Evolutionary conservation across 2,797 vertebrate genomes (phyloP), one percentile per base, ranked within the genome.

Genomic region (Etheostoma perlongum): DNA sequence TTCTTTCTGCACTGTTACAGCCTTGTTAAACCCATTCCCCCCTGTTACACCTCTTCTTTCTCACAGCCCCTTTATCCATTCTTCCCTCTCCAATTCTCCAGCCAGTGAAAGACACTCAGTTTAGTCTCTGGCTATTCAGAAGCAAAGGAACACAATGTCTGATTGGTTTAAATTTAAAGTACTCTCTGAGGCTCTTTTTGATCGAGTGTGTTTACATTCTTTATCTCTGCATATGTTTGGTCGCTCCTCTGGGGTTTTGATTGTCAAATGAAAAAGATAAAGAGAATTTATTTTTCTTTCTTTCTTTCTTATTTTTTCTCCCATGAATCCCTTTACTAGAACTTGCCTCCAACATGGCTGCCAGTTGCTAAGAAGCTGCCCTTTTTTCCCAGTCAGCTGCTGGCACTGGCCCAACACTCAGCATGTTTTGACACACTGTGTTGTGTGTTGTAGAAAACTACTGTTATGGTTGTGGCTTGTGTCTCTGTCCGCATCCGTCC

Each of bases 401-500:
- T 42, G 62, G 81, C 73, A 76, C 59, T 57, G 75, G 80, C 73
- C 69, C 64, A 63, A 76, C 61, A 30, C 76, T 83, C 72, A 61
- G 81, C 74, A 55, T 78, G 77, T 83, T 87, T 88, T 81, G 71
- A 83, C 84, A 87, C 87, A 82, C 53, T 74, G 67, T 76, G 79
- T 80, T 85, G 68, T 77, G 82, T 76, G 79, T 65, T 72, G 63
- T 19, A 66, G 67, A 69, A 79, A 76, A 58, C n/a, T 70, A 48
- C 71, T 77, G 80, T 91, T 87, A 67, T 73, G 57, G 69, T 66
- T 86, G 82, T 77, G 73, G 85, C 83, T 77, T 81, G 75, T 73
- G 77, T 88, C 82, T 84, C 79, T 85, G 72, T 64, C 66, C 82
- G 84, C 85, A 88, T 92, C 80, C 66, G 19, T 85, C 78, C 78